Percentiles rank a stretch among this genome's conserved stretches.
Evolutionary conservation across 2,888 invertebrate genomes (phyloP).

Genomic region (Scelioninae gen. 1): DNA sequence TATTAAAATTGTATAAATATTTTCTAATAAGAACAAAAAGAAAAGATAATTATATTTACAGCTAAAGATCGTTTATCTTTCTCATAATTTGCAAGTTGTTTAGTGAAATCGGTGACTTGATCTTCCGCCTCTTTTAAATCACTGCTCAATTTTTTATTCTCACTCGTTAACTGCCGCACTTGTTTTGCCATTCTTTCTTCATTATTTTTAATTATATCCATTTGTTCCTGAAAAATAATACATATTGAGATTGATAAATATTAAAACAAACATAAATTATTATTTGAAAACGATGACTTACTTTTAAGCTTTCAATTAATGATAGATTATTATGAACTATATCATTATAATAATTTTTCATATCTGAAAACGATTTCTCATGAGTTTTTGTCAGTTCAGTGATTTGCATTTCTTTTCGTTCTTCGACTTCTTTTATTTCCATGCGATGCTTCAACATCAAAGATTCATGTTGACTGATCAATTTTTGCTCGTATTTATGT

Average conservation of each 20-base stretch:
- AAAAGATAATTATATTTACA: conserved; percentile 82
- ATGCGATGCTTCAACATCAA: conserved; percentile 90
- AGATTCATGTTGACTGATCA: conserved; percentile 89
- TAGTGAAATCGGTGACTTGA: conserved; percentile 89
- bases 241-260: background rate
- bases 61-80: conserved; percentile 91
- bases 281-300: conserved; percentile 75
- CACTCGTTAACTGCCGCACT: conserved; percentile 88
- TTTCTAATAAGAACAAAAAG: background rate
- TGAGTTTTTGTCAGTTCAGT: conserved; percentile 92
- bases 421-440: conserved; percentile 95
- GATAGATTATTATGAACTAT: conserved; percentile 97
- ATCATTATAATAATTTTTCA: conserved; percentile 97
- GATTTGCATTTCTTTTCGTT: conserved; percentile 95
- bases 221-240: conserved; percentile 87
- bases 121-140: conserved; percentile 90
- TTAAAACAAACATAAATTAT: background rate
- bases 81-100: conserved; percentile 93
- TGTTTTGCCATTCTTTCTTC: conserved; percentile 91
- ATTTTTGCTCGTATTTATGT: conserved; percentile 90
- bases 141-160: conserved; percentile 90
- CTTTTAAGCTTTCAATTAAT: conserved; percentile 94
- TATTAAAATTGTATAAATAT: background rate
- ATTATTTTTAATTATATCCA: conserved; percentile 90
- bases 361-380: conserved; percentile 93